These are phyloP conservation scores for Philaethria dido DNA, from an alignment of 2,888 invertebrate genomes.

Conservation along the genomic window DNA sequence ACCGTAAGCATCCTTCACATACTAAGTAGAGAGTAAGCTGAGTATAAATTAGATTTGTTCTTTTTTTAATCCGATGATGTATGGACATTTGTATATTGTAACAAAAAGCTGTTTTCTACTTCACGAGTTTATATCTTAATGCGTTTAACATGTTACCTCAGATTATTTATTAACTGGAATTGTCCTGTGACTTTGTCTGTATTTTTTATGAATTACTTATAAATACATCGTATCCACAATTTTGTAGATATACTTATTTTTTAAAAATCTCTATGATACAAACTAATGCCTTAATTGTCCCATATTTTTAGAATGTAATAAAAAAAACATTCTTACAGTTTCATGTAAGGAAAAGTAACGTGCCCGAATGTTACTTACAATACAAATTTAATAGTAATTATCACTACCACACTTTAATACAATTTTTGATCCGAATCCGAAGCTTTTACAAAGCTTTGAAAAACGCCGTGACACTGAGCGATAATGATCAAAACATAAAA, in stretches of 20 bases:
- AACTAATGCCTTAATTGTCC: no score
- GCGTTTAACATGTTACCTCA: slow-evolving; percentile 57
- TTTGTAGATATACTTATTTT: no score
- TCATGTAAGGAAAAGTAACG: no score
- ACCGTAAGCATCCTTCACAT: slow-evolving; percentile 60
- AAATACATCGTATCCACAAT: neutral
- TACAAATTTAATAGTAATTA: neutral
- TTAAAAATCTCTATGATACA: no score
- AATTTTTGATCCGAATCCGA: neutral
- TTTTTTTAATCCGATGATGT: slow-evolving; percentile 76
- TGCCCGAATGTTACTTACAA: no score
- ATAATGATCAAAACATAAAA: slow-evolving; percentile 82
- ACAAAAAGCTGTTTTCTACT: slow-evolving; percentile 62
- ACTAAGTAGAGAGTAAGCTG: slow-evolving; percentile 72
- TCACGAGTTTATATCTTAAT: slow-evolving; percentile 71
- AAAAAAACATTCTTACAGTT: no score
- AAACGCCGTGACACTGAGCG: slow-evolving; percentile 71
- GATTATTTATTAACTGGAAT: slow-evolving; percentile 12
- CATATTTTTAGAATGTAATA: no score
- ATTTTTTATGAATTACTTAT: neutral
- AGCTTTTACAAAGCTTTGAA: slow-evolving; percentile 44
- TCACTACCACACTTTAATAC: slow-evolving; percentile 9
- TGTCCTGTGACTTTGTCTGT: neutral
- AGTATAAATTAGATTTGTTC: slow-evolving; percentile 64
- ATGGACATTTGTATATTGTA: slow-evolving; percentile 64